Percentiles rank a stretch among this genome's conserved stretches.
These are phyloP conservation scores for Dolichomitus sp. DNA, from an alignment of 2,888 invertebrate species.

Conservation along the genomic window DNA sequence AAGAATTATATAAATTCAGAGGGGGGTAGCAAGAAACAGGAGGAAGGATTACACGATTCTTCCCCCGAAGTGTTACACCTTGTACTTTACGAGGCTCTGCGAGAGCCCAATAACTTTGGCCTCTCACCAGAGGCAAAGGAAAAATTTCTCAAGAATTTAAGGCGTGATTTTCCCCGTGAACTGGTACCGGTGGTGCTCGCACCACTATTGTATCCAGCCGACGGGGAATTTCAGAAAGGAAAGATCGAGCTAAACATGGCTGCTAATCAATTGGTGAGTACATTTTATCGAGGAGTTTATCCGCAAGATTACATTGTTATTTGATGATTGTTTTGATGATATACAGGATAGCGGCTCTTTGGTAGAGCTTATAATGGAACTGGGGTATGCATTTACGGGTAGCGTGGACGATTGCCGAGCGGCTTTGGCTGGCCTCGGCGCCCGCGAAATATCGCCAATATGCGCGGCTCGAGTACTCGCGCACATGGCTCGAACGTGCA, in stretches of 20 bases:
- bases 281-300: conserved; percentile 4
- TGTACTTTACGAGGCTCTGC: conserved; percentile 90
- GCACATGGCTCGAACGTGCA: conserved; percentile 95
- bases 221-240: conserved; percentile 88
- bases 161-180: conserved; percentile 95
- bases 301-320: background rate
- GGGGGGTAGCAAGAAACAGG: conserved; percentile 90
- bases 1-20: conserved; percentile 94
- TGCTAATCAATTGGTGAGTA: conserved; percentile 82
- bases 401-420: conserved; percentile 95
- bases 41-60: conserved; percentile 96
- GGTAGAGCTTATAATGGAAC: conserved; percentile 96
- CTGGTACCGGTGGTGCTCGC: conserved; percentile 96
- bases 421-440: conserved; percentile 93
- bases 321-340: background rate
- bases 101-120: conserved; percentile 88
- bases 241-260: conserved; percentile 83
- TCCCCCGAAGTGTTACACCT: conserved; percentile 96
- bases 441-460: conserved; percentile 93
- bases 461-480: conserved; percentile 95
- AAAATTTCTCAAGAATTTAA: conserved; percentile 93
- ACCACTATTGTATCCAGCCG: conserved; percentile 94
- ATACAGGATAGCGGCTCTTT: conserved; percentile 91
- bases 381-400: conserved; percentile 96
- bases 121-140: conserved; percentile 92